Conservation (phyloP, 2,113 vertebrate species). For the Erpornis zantholeuca region DNA sequence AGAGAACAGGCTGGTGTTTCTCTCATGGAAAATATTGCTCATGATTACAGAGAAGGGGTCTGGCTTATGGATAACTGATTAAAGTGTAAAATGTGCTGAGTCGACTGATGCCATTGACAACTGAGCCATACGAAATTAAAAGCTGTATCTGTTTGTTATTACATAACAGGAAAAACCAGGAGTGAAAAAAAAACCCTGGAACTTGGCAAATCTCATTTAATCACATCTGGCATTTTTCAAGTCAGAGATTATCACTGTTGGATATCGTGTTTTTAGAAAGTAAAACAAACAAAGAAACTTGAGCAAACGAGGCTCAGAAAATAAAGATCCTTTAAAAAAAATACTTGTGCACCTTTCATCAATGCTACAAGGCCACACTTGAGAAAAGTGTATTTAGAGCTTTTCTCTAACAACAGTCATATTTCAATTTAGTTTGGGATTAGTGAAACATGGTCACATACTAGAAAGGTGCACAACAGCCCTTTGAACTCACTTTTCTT, state of each 20-base stretch:
- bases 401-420: not conserved
- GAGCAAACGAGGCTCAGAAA: slow-evolving; percentile 12
- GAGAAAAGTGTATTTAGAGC: not conserved
- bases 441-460: not conserved
- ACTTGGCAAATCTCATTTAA: slow-evolving; percentile 63
- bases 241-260: slow-evolving; percentile 48
- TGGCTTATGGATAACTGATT: not conserved
- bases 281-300: slow-evolving; percentile 47
- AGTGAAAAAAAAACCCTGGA: slow-evolving; percentile 53
- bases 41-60: not conserved
- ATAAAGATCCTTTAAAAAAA: not conserved
- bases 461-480: not conserved
- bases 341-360: not conserved
- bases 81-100: slow-evolving; percentile 28
- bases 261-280: slow-evolving; percentile 7
- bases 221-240: slow-evolving; percentile 59
- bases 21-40: not conserved
- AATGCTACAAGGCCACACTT: not conserved
- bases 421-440: not conserved
- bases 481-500: not conserved
- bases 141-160: slow-evolving; percentile 60
- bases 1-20: not conserved
- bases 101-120: slow-evolving; percentile 19
- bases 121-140: slow-evolving; percentile 52
- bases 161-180: slow-evolving; percentile 40